A percentile compares a stretch with the other conserved stretches of the same genome.
Evolutionary conservation across 1,140 invertebrate species (phyloP).

Genomic region (Neodiprion virginianus): DNA sequence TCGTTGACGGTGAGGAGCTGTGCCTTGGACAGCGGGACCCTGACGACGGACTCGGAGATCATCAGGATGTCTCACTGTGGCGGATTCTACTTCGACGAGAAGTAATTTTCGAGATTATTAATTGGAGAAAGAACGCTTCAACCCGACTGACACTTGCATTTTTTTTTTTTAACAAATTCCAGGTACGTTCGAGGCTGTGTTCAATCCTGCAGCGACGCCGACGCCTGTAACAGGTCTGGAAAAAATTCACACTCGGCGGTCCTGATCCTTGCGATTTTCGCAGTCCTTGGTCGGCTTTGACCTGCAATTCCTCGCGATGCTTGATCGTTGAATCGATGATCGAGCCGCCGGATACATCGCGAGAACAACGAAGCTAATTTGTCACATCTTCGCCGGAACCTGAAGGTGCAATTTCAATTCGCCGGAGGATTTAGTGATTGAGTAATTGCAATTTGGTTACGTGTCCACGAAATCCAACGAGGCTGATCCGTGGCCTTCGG

Average conservation of each 20-base stretch:
- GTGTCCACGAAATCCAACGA: slow-evolving; percentile 10
- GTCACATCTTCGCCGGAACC: not conserved
- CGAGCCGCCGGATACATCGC: not conserved
- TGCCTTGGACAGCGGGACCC: slow-evolving; percentile 89
- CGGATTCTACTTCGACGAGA: slow-evolving; percentile 85
- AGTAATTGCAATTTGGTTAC: not conserved
- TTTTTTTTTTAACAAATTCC: slow-evolving; percentile 38
- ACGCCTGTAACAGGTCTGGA: slow-evolving; percentile 74
- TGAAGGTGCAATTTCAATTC: not conserved
- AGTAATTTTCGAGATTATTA: slow-evolving; percentile 62
- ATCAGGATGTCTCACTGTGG: slow-evolving; percentile 94
- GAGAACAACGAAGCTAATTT: not conserved
- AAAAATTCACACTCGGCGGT: not conserved
- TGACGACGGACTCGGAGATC: slow-evolving; percentile 92
- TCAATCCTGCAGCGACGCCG: slow-evolving; percentile 86
- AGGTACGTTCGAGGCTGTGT: slow-evolving; percentile 88
- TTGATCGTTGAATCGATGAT: not conserved
- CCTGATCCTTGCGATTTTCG: not conserved
- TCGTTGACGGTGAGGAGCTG: slow-evolving; percentile 85
- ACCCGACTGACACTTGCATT: not conserved
- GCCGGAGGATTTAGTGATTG: not conserved
- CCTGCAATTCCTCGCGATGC: not conserved
- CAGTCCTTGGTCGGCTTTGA: not conserved
- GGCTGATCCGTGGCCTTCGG: not conserved
- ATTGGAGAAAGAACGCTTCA: not conserved